Base-by-base conservation (phyloP, 2,113 vertebrate species). In the Brachypteracias leptosomus region DNA sequence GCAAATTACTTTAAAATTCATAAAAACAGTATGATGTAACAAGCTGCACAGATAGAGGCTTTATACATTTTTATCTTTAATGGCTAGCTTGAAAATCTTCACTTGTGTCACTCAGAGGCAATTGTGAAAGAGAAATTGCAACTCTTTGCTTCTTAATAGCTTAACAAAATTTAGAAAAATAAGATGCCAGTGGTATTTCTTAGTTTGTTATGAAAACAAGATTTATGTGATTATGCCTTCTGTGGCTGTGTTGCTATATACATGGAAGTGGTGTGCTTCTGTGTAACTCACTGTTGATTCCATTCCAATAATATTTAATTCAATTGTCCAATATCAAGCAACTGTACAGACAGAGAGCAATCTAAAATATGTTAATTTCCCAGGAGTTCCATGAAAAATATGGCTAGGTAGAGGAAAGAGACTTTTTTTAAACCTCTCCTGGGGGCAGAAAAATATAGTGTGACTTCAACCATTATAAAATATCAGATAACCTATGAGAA, bases 71-170 rank as follows among this genome's bases (percentile, higher is more conserved):
- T 73, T 88, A 63, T 58, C 93, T 86, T 83, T 86, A 95, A 71
- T 88, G 82, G 59, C 72, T 96, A 52, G 42, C 81, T 96, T 93
- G 71, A 88, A 97, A 91, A 61, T 95, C 88, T 93, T 91, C 84
- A 44, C n/a, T 80, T 94, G 31, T 77, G 38, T 90, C 95, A 94
- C 66, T 84, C 28, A 90, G 96, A 96, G 78, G 59, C 21, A 94
- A 84, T 76, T 95, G 57, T 80, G 72, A 42, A 58, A 96, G 89
- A 95, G 68, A 96, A 97, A 74, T 81, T 70, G 18, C 67, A 78
- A 42, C 61, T 90, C 29, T 59, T 84, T 85, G 38, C 47, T 93
- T 97, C 91, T 84, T 94, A 85, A 55, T 78, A 90, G 35, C 46
- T 96, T 90, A 68, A 84, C 38, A 76, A 74, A 71, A 75, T 35